A percentile compares a stretch with the other conserved stretches of the same genome.
These are phyloP conservation scores for Ommatoiulus sabulosus DNA, from an alignment of 2,888 invertebrate genomes.

Conservation along the genomic window DNA sequence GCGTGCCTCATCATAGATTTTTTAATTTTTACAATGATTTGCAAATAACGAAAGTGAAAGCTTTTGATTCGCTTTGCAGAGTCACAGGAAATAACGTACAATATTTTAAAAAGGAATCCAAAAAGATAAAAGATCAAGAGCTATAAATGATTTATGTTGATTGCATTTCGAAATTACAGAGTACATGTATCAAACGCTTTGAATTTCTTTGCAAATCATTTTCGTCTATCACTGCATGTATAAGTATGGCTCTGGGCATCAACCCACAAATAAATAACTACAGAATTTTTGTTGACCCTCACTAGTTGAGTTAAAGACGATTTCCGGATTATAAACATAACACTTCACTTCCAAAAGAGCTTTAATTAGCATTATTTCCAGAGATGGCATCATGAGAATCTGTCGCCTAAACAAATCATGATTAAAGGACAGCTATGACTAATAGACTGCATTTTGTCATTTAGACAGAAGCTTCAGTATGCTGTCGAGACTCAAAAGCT, in stretches of 20 bases:
- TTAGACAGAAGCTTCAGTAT: not conserved
- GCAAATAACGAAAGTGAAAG: not conserved
- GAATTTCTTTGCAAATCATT: too few relatives aligned
- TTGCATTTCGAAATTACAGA: not conserved
- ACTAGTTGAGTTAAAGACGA: too few relatives aligned
- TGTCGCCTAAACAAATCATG: not conserved
- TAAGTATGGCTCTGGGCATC: too few relatives aligned
- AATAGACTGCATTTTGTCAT: not conserved
- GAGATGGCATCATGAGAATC: not conserved
- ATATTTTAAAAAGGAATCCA: not conserved
- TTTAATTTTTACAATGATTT: not conserved
- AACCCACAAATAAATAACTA: too few relatives aligned
- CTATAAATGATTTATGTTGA: not conserved
- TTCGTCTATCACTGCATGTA: too few relatives aligned
- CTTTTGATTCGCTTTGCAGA: not conserved
- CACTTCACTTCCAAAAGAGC: not conserved
- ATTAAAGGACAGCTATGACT: not conserved
- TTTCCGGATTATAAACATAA: too few relatives aligned
- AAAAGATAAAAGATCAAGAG: not conserved
- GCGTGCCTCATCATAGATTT: not conserved
- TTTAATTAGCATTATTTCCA: not conserved
- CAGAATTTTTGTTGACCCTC: too few relatives aligned
- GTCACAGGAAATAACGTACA: not conserved
- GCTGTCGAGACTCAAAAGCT: not conserved
- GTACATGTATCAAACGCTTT: too few relatives aligned